A percentile compares a stretch with the other conserved stretches of the same genome.
Evolutionary conservation across 2,888 invertebrate genomes (phyloP).

Genomic region (Euzetes globulus): DNA sequence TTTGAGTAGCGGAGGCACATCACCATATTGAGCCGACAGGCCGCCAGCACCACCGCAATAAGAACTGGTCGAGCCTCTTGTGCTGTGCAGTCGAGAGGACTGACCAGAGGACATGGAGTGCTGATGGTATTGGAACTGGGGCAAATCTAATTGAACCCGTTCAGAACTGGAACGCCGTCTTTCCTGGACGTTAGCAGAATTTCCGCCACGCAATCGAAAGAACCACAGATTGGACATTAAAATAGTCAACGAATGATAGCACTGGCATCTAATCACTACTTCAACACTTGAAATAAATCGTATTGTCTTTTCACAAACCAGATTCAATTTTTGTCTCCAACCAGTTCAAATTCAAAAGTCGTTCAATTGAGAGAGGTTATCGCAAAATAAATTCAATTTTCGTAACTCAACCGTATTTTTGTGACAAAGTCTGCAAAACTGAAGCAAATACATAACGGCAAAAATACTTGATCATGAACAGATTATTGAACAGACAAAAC

Average conservation of each 20-base stretch:
- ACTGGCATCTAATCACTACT: background rate
- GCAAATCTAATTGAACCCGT: conserved; percentile 10
- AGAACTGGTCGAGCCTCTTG: conserved; percentile 23
- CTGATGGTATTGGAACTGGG: background rate
- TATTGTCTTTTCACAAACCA: background rate
- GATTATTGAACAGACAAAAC: background rate
- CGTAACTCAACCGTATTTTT: too few relatives aligned
- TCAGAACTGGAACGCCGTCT: conserved; percentile 34
- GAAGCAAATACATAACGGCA: background rate
- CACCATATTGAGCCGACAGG: conserved; percentile 46
- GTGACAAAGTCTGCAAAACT: too few relatives aligned
- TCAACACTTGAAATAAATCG: background rate
- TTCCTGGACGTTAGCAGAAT: background rate
- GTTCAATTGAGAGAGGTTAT: too few relatives aligned
- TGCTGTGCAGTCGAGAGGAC: conserved; percentile 18
- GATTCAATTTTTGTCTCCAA: background rate
- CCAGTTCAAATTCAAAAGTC: too few relatives aligned
- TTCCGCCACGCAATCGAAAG: conserved; percentile 81
- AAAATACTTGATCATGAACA: background rate
- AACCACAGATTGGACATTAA: conserved; percentile 78
- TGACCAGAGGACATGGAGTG: conserved; percentile 14
- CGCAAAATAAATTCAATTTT: too few relatives aligned
- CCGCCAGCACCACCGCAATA: background rate
- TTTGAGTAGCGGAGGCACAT: conserved; percentile 38
- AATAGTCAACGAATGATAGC: background rate